These are phyloP conservation scores for Lumbricus terrestris DNA, from an alignment of 2,888 invertebrate species.

Conservation along the genomic window DNA sequence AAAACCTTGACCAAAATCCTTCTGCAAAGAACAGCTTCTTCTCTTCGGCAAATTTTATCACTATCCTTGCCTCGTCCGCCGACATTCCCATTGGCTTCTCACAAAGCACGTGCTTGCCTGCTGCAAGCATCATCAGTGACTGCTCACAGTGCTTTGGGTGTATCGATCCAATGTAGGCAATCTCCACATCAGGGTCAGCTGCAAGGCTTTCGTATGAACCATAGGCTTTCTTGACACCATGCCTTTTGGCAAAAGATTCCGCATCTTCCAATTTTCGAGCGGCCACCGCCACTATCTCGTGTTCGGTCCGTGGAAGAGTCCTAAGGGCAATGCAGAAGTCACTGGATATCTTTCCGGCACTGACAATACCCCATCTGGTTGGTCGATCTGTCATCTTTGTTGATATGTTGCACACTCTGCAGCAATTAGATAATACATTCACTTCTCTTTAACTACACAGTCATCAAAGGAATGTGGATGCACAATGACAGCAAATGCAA, in stretches of 20 bases:
- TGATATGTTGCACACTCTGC: not conserved
- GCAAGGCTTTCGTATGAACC: conserved; percentile 77
- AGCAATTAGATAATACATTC: too few species aligned
- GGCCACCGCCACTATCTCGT: conserved; percentile 64
- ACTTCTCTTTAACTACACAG: not conserved
- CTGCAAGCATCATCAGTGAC: conserved; percentile 72
- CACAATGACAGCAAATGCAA: not conserved
- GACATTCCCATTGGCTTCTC: conserved; percentile 87
- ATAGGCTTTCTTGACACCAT: conserved; percentile 73
- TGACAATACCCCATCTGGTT: conserved; percentile 77
- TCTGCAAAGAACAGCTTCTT: conserved; percentile 67
- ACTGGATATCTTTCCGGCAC: conserved; percentile 80
- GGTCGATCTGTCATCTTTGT: not conserved
- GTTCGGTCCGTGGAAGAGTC: conserved; percentile 11
- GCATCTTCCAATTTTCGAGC: conserved; percentile 75
- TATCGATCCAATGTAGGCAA: conserved; percentile 78
- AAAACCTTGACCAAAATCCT: conserved; percentile 84
- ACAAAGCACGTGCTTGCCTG: conserved; percentile 83
- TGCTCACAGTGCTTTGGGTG: conserved; percentile 74
- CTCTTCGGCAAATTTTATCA: conserved; percentile 68
- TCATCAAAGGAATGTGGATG: not conserved
- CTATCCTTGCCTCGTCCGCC: conserved; percentile 70
- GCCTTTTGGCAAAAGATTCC: conserved; percentile 73
- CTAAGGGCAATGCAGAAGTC: conserved; percentile 68
- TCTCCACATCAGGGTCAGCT: conserved; percentile 73